These are phyloP conservation scores for Euzophera pinguis DNA, from an alignment of 2,888 invertebrate species.

Conservation along the genomic window DNA sequence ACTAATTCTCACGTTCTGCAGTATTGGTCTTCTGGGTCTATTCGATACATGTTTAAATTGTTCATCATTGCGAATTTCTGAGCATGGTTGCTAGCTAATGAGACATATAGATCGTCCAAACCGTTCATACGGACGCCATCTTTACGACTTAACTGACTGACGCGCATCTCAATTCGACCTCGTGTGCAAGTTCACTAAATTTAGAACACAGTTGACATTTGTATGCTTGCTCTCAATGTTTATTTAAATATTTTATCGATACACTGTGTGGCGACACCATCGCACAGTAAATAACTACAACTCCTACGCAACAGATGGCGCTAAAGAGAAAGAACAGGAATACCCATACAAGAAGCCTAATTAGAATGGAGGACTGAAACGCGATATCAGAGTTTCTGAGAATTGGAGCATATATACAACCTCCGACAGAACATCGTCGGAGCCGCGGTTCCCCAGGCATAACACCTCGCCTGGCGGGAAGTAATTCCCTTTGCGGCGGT, in stretches of 20 bases:
- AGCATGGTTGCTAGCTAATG: constrained; percentile 58
- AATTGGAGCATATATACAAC: too few species aligned
- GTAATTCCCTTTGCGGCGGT: too few species aligned
- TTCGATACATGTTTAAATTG: constrained; percentile 46
- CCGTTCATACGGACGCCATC: constrained; percentile 60
- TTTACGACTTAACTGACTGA: constrained; percentile 51
- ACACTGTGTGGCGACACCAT: too few species aligned
- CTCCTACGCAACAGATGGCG: too few species aligned
- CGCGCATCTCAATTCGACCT: constrained; percentile 47
- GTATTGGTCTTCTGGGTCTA: constrained; percentile 50
- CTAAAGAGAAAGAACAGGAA: too few species aligned
- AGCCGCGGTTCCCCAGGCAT: too few species aligned
- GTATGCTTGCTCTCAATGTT: constrained; percentile 24
- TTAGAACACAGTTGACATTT: constrained; percentile 55
- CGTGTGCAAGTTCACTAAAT: constrained; percentile 61
- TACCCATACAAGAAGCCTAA: too few species aligned
- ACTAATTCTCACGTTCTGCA: constrained; percentile 46
- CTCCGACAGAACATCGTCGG: too few species aligned
- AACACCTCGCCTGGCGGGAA: too few species aligned
- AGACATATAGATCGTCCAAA: constrained; percentile 44
- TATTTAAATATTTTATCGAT: constrained; percentile 20
- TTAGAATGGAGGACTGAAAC: too few species aligned
- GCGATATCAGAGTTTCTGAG: too few species aligned
- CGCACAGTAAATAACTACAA: too few species aligned
- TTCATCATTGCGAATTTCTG: constrained; percentile 58